These are phyloP conservation scores for Siphlonurus alternatus DNA, from an alignment of 2,888 invertebrate genomes.

Conservation along the genomic window DNA sequence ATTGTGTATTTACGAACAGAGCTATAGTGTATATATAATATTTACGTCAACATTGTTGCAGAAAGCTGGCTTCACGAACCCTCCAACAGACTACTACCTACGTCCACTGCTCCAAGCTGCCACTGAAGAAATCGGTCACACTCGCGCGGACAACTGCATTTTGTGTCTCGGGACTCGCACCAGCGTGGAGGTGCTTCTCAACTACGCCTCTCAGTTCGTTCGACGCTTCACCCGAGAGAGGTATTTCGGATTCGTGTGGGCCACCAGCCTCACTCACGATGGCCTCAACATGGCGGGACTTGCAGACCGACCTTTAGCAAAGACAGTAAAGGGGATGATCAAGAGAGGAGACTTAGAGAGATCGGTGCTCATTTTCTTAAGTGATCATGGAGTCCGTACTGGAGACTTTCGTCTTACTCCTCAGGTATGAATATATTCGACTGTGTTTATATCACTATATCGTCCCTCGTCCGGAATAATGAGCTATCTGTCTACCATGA, in stretches of 20 bases:
- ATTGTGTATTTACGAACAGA: too few relatives aligned
- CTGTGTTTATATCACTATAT: too few relatives aligned
- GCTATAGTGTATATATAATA: too few relatives aligned
- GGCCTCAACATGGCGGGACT: constrained; percentile 6
- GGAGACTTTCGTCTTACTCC: constrained; percentile 25
- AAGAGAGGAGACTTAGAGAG: neutral
- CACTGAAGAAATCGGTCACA: neutral
- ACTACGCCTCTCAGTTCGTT: neutral
- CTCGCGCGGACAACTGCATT: neutral
- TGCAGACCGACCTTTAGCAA: constrained; percentile 4
- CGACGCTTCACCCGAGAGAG: neutral
- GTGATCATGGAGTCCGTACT: constrained; percentile 27
- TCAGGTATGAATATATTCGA: too few relatives aligned
- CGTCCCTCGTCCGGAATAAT: too few relatives aligned
- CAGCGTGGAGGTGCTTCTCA: neutral
- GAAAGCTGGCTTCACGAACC: neutral
- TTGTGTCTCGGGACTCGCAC: neutral
- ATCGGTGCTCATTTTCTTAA: constrained; percentile 7
- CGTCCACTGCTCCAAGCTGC: neutral
- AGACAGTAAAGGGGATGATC: neutral
- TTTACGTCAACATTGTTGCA: too few relatives aligned
- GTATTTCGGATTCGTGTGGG: constrained; percentile 9
- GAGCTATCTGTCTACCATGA: too few relatives aligned
- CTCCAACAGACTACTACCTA: neutral
- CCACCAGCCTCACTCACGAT: constrained; percentile 9